Base-by-base conservation (phyloP, 2,113 vertebrate genomes). In the Corvus moneduloides region DNA sequence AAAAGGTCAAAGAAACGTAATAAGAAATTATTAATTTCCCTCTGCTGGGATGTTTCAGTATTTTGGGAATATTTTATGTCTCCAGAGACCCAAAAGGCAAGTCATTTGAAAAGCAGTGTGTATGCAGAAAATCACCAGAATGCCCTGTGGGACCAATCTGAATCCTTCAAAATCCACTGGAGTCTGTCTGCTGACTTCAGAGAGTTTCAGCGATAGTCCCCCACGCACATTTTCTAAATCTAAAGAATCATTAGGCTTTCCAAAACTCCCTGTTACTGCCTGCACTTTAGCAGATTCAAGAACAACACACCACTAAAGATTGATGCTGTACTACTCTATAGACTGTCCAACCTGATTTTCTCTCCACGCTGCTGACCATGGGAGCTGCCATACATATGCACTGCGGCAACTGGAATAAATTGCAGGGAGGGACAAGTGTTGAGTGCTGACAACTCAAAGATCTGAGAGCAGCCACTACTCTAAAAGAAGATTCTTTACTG, bases 41-140 rank as follows among this genome's bases (percentile, higher is more conserved):
- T 95, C 63, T 79, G 62, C 59, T 94, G 62, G 58, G 74, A 64
- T 54, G 17, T 73, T 85, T 87, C 43, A n/a, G 10, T 74, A 58
- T 93, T 94, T 95, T 76, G 72, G 88, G 79, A 91, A 90, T 92
- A 85, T 88, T 85, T 92, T 78, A 86, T 67, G 33, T 44, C 79
- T 33, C 67, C 9, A 54, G 71, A 96, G 71, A 85, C 11, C 11
- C 51, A 80, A 94, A 90, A 95, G 27, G 8, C 71, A 87, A 91
- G 74, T 46, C 6, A 73, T 73, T 81, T 83, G 75, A 89, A 82
- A 93, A 85, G 67, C 33, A 81, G 28, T 16, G 10, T 61, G 49
- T 48, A 73, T 61, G 69, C 35, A 94, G 56, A 87, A 96, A 95
- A 93, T 82, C 77, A 91, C 59, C 63, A 49, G 58, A 94, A 91